phyloP scores from a whole-genome alignment of 2,888 invertebrate species.

The Myopa tessellatipennis region DNA sequence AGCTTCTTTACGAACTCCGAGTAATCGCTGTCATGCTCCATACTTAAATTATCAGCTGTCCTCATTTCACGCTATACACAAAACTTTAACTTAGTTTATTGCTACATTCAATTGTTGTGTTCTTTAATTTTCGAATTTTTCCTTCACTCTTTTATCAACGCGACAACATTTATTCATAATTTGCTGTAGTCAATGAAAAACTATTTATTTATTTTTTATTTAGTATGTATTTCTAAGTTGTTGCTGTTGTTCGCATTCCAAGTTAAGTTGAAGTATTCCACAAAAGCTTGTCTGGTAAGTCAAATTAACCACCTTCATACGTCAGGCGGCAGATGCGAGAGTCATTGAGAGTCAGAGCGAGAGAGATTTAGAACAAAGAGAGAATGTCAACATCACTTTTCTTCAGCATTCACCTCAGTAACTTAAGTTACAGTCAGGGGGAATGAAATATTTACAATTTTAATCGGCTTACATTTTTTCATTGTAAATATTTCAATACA shows the following conservation, averaged over 20 bases:
- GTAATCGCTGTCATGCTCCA: slow-evolving; percentile 28
- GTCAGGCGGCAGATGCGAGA: no score
- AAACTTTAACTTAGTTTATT: not conserved
- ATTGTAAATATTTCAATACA: no score
- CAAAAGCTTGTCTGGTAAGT: slow-evolving; percentile 32
- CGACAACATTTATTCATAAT: no score
- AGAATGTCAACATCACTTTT: not conserved
- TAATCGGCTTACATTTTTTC: no score
- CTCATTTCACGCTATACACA: not conserved
- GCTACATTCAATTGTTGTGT: not conserved
- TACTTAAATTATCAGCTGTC: not conserved
- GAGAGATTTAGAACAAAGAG: not conserved
- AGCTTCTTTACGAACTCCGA: slow-evolving; percentile 30
- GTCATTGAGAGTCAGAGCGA: not conserved
- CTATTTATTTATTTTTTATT: no score
- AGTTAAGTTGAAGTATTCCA: slow-evolving; percentile 29
- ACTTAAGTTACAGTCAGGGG: slow-evolving; percentile 45
- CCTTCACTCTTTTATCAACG: no score
- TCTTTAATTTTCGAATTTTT: no score
- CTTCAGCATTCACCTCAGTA: slow-evolving; percentile 30
- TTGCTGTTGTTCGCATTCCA: slow-evolving; percentile 31
- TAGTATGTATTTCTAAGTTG: no score
- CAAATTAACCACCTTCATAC: not conserved
- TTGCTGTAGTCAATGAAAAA: no score
- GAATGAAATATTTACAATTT: not conserved